Evolutionary conservation across 2,113 vertebrate genomes (phyloP).

Genomic region (Hylia prasina): DNA sequence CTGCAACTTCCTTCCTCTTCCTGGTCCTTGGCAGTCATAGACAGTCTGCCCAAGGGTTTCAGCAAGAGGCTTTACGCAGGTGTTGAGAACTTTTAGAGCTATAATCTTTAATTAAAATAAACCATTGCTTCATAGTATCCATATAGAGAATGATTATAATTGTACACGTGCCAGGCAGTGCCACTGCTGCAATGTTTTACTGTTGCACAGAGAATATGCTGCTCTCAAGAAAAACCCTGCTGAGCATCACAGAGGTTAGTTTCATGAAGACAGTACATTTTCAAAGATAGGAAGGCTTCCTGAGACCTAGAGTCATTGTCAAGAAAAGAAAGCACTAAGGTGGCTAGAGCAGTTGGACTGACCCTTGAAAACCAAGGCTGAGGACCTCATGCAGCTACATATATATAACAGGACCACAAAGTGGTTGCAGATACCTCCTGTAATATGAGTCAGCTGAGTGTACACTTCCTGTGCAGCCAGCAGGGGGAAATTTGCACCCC

Average conservation of each 20-base stretch:
- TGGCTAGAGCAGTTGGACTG: neutral
- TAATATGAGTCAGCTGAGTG: neutral
- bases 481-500: neutral
- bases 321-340: neutral
- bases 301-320: neutral
- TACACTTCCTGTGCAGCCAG: neutral
- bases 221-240: neutral
- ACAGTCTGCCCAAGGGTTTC: neutral
- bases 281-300: neutral
- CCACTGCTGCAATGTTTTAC: neutral
- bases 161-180: neutral
- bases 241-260: neutral
- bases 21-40: neutral
- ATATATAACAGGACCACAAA: neutral
- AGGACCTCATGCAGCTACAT: neutral
- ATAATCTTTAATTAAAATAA: neutral
- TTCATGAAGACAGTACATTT: neutral
- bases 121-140: neutral
- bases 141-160: neutral
- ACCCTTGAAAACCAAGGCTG: neutral
- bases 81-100: neutral
- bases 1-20: neutral
- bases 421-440: neutral
- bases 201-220: neutral
- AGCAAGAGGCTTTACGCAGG: neutral